Base-by-base conservation (phyloP, 2,888 invertebrate genomes). In the Mythimna vitellina region DNA sequence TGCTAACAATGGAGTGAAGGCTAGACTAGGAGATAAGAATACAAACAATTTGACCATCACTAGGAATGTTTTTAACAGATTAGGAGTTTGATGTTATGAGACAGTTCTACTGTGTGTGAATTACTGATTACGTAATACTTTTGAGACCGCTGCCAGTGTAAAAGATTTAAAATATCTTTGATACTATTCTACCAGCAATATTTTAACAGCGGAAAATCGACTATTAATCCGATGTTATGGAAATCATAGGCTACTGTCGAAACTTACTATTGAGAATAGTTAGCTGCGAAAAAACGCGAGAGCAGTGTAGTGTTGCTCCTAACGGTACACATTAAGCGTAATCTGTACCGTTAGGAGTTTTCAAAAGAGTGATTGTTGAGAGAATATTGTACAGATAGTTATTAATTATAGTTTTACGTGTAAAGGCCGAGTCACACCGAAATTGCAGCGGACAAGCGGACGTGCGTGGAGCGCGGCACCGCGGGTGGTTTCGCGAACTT, bases 41-140 rank as follows among this genome's bases (percentile, higher is more conserved):
- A 82, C 87, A 1, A 93, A 92, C 60, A 93, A 94, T 80, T 86
- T 95, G 62, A 93, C 93, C 0, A 92, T 95, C 14, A 94, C 93
- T 6, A 93, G 88, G 74, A 93, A 93, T 65, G 93, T 96, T 60
- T 96, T 95, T 76, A 94, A 95, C 51, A 92, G 95, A 76, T 83
- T 96, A 64, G 95, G 95, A 65, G 92, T 90, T 75, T 94, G 89
- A 93, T 88, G 65, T 49, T 12, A 20, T 7, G 14, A 38, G 35
- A 53, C 25, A 54, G 20, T 49, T n/a, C 25, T 58, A 42, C 65
- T 60, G 53, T 53, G 51, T 72, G 82, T 72, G 66, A 66, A 62
- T 54, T 66, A 51, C 49, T 74, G 56, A 79, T 77, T 32, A 58
- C 29, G 22, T 70, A 25, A 65, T 29, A 66, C 42, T 42, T 54